Evolutionary conservation across 1,140 invertebrate species (phyloP).

Genomic region (Dendroctonus ponderosae): DNA sequence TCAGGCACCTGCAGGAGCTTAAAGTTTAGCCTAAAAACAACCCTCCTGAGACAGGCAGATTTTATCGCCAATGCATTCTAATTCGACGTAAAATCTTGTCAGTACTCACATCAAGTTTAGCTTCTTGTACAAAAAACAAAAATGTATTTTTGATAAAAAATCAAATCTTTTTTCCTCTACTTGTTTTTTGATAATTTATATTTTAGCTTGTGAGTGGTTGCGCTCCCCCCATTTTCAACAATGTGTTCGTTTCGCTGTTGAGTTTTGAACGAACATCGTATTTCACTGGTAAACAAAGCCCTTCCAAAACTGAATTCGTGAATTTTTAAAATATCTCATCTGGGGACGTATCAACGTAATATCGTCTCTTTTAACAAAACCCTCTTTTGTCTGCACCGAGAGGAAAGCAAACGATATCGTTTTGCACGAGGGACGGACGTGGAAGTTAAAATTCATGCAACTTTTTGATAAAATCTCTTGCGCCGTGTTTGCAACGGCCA

Average conservation of each 20-base stretch:
- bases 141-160: no score
- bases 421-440: slow-evolving; percentile 11
- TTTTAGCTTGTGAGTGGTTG: background rate
- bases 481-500: background rate
- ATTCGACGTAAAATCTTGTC: no score
- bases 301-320: slow-evolving; percentile 1
- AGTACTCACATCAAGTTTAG: no score
- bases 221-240: background rate
- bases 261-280: background rate
- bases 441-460: slow-evolving; percentile 20
- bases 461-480: slow-evolving; percentile 13
- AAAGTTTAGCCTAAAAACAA: no score
- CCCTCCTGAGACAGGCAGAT: no score
- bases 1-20: no score
- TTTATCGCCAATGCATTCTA: no score
- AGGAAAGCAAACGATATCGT: slow-evolving; percentile 12
- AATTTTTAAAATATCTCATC: slow-evolving; percentile 15
- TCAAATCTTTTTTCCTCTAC: background rate
- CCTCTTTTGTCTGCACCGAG: slow-evolving; percentile 13
- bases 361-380: slow-evolving; percentile 15
- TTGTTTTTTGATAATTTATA: background rate
- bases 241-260: background rate
- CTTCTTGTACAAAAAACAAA: no score
- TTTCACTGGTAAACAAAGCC: background rate
- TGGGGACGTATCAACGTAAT: slow-evolving; percentile 11